These are phyloP conservation scores for Colletes latitarsis DNA, from an alignment of 1,140 invertebrate species.

Conservation along the genomic window DNA sequence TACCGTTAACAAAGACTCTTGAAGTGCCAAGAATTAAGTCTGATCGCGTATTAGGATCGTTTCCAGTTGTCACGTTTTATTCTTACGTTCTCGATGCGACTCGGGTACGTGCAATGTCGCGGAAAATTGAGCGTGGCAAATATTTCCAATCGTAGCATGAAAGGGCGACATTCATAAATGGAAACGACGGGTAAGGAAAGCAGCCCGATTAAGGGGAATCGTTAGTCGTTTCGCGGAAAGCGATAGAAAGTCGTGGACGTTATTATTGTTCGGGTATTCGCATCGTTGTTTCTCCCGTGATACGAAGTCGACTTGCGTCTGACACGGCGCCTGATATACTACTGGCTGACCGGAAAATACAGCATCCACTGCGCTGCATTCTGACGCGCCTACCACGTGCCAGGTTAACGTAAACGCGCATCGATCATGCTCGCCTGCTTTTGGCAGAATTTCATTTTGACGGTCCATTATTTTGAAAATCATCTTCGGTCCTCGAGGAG, in stretches of 20 bases:
- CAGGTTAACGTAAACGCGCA: background rate
- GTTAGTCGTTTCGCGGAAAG: background rate
- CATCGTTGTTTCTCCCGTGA: slow-evolving; percentile 10
- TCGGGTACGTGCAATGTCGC: background rate
- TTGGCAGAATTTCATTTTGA: background rate
- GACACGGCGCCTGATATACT: slow-evolving; percentile 32
- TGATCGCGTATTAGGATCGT: no score
- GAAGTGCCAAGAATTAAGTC: no score
- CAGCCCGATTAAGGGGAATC: background rate
- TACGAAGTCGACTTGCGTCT: background rate
- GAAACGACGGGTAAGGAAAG: background rate
- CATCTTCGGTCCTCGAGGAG: no score
- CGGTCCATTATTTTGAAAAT: background rate
- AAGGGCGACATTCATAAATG: background rate
- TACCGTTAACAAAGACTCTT: no score
- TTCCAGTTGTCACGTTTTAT: no score
- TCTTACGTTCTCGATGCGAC: no score
- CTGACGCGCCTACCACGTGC: background rate
- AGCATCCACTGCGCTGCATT: background rate
- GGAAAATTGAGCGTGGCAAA: background rate
- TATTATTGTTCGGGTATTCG: slow-evolving; percentile 14
- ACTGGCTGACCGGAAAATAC: slow-evolving; percentile 24
- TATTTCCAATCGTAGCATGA: background rate
- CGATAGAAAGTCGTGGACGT: slow-evolving; percentile 8
- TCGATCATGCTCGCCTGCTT: background rate